phyloP scores from a whole-genome alignment of 2,113 vertebrate genomes.

The Lasiurus borealis region DNA sequence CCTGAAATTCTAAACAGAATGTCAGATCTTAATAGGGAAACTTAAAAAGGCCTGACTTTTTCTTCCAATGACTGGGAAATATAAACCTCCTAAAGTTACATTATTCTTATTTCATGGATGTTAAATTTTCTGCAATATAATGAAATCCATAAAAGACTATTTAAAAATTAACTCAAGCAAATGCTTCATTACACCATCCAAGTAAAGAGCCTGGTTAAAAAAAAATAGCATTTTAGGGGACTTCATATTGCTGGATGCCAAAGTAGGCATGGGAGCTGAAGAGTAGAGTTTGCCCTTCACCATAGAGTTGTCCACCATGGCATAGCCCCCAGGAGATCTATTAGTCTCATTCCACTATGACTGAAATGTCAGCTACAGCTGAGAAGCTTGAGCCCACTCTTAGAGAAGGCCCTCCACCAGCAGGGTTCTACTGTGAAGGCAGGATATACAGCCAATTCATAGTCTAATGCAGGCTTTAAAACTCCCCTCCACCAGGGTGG shows the following conservation, averaged over 20 bases:
- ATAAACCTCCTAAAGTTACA: slow-evolving; percentile 7
- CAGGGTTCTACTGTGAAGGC: neutral
- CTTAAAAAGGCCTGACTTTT: slow-evolving; percentile 61
- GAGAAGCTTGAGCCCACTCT: neutral
- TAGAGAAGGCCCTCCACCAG: neutral
- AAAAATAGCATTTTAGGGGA: neutral
- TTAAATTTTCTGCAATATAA: slow-evolving; percentile 53
- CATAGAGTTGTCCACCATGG: neutral
- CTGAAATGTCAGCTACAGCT: neutral
- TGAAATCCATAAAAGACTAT: slow-evolving; percentile 38
- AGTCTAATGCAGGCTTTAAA: neutral
- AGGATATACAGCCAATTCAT: neutral
- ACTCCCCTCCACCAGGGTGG: neutral
- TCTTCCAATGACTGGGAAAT: slow-evolving; percentile 46
- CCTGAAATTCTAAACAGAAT: slow-evolving; percentile 75
- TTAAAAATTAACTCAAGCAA: slow-evolving; percentile 50
- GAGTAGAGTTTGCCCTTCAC: neutral
- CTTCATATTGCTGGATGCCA: neutral
- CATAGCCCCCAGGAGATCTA: neutral
- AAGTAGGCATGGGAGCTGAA: neutral
- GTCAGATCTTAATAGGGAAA: slow-evolving; percentile 77
- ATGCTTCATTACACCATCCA: neutral
- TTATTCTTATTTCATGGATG: slow-evolving; percentile 40
- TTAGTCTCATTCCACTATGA: neutral
- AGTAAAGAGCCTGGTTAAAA: neutral